Evolutionary conservation across 2,888 invertebrate genomes (phyloP).

Genomic region (Automeris io): DNA sequence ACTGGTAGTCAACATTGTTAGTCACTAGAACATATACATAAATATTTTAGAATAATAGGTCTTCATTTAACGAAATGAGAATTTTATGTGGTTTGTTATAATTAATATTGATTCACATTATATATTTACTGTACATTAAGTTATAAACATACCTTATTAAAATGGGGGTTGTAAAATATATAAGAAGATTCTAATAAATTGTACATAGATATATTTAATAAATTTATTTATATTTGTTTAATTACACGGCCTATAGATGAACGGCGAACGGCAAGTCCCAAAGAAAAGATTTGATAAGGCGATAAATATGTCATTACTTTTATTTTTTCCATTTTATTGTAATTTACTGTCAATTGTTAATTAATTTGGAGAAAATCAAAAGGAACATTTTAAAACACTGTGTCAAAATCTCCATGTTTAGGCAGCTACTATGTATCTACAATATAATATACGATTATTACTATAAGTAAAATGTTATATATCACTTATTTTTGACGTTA

Average conservation of each 20-base stretch:
- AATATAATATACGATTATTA: constrained; percentile 26
- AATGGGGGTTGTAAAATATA: constrained; percentile 61
- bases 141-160: constrained; percentile 58
- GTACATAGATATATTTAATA: constrained; percentile 55
- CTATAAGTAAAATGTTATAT: constrained; percentile 11
- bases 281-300: constrained; percentile 11
- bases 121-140: constrained; percentile 49
- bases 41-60: constrained; percentile 63
- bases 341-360: constrained; percentile 9
- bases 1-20: constrained; percentile 77
- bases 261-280: constrained; percentile 29
- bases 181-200: constrained; percentile 50
- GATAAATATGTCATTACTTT: too few relatives aligned
- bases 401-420: constrained; percentile 46
- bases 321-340: constrained; percentile 12
- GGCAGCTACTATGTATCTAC: constrained; percentile 55
- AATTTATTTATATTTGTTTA: constrained; percentile 45
- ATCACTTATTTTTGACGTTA: constrained; percentile 24
- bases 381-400: constrained; percentile 28
- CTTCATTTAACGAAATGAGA: constrained; percentile 61
- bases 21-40: constrained; percentile 70
- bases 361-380: constrained; percentile 27
- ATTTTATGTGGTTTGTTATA: constrained; percentile 59
- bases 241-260: constrained; percentile 56
- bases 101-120: constrained; percentile 57